These are phyloP conservation scores for Engystomops pustulosus DNA, from an alignment of 2,113 vertebrate genomes.

Conservation along the genomic window DNA sequence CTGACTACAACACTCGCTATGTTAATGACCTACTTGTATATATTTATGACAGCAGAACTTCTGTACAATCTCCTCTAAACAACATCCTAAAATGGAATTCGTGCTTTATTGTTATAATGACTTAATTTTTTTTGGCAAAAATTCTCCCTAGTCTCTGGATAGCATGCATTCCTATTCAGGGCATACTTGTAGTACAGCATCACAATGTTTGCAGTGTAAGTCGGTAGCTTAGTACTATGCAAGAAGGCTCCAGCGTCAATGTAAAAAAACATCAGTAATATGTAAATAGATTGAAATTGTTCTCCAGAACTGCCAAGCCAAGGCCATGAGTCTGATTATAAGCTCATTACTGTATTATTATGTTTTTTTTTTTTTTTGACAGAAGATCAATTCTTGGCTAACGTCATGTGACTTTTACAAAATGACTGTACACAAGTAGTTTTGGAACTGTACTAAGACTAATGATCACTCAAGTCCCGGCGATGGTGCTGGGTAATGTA, in stretches of 20 bases:
- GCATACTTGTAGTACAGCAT: conserved; percentile 3
- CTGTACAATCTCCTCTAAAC: not conserved
- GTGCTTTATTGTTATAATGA: conserved; percentile 9
- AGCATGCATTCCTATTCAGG: not conserved
- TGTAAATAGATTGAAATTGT: not conserved
- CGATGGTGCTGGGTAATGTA: not conserved
- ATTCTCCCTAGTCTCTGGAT: not conserved
- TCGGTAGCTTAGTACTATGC: not conserved
- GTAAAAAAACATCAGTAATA: not conserved
- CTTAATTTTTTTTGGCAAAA: conserved; percentile 7
- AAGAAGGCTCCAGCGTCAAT: not conserved
- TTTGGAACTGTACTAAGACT: conserved; percentile 6
- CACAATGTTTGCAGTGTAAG: not conserved
- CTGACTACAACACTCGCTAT: not conserved
- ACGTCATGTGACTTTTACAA: conserved; percentile 13
- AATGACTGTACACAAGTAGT: conserved; percentile 8
- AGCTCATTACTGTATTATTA: conserved; percentile 19
- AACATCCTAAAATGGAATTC: conserved; percentile 13
- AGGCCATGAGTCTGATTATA: conserved; percentile 9
- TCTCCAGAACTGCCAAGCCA: not conserved
- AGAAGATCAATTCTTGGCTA: conserved; percentile 33
- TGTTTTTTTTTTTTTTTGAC: conserved; percentile 24
- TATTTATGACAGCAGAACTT: conserved; percentile 9
- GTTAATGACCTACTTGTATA: conserved; percentile 27
- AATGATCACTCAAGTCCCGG: not conserved